Evolutionary conservation across 2,797 vertebrate genomes (phyloP), one percentile per base, ranked within the genome.

Genomic region (Gallirallus australis): DNA sequence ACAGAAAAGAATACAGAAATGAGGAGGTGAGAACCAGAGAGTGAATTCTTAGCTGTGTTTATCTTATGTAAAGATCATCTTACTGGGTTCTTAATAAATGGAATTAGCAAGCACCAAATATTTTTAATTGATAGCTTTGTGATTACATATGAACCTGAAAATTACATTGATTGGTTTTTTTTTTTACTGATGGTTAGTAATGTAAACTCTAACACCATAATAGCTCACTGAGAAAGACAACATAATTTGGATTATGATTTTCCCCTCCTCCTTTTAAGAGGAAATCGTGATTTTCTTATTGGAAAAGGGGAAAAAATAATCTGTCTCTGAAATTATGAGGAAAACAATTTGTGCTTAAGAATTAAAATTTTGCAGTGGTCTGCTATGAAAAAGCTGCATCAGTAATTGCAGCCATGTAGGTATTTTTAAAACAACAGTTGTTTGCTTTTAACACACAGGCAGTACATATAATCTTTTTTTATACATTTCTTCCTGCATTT

Each of bases 211-310:
- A 54, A 73, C 6, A 60, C 27, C 37, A 8, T 1, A 82, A 3
- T 17, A 40, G 20, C 11, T 78, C 24, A 47, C 7, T 65, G 23
- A 72, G 12, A 76, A 69, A 18, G 25, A 25, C 27, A 85, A 28
- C 7, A 48, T 14, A 52, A 9, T 33, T 57, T 37, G 28, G 1
- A 6, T 27, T 12, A 6, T 5, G 1, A 9, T 2, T 28, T 80
- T 53, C 4, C 15, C 8, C 17, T 45, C 6, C 21, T 72, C 11
- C 10, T 82, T 75, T 57, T 40, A 53, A 50, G 65, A 20, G 2
- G 11, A 70, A 82, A 76, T 33, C 3, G 45, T 66, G 1, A 15
- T 42, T 70, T 85, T 72, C 31, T 57, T 40, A 45, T 5, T 4
- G 10, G 7, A 19, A 82, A 84, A 69, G 6, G 3, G 56, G 65